Evolutionary conservation across 2,113 vertebrate genomes (phyloP).

Genomic region (Pseudonaja textilis): DNA sequence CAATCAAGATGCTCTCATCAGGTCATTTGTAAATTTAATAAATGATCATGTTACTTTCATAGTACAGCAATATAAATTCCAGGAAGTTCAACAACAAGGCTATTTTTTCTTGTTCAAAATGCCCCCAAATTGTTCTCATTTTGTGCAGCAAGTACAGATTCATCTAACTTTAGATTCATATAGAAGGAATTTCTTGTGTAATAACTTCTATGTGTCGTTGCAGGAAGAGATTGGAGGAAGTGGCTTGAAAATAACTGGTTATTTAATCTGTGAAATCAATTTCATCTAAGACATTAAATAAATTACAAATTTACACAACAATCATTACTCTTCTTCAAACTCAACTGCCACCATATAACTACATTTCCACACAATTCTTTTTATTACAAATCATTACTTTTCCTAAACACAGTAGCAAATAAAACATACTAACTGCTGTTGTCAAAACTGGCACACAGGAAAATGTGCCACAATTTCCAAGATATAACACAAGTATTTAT

Average conservation of each 20-base stretch:
- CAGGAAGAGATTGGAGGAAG: not conserved
- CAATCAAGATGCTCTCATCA: slow-evolving; percentile 61
- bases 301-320: not conserved
- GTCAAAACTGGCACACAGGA: not conserved
- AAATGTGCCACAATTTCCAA: not conserved
- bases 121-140: slow-evolving; percentile 34
- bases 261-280: not conserved
- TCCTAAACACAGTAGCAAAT: not conserved
- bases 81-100: slow-evolving; percentile 54
- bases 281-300: not conserved
- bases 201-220: not conserved
- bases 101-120: slow-evolving; percentile 47
- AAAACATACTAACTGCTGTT: not conserved
- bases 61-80: slow-evolving; percentile 65
- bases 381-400: not conserved
- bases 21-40: slow-evolving; percentile 9
- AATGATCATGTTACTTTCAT: slow-evolving; percentile 61
- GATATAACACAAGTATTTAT: not conserved
- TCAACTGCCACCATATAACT: not conserved
- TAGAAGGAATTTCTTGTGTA: not conserved
- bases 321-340: not conserved
- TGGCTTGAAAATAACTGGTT: not conserved
- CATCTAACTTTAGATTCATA: not conserved
- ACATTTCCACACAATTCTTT: not conserved
- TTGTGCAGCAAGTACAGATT: not conserved